phyloP scores from a whole-genome alignment of 2,888 invertebrate species.

The Oscheius sp. region DNA sequence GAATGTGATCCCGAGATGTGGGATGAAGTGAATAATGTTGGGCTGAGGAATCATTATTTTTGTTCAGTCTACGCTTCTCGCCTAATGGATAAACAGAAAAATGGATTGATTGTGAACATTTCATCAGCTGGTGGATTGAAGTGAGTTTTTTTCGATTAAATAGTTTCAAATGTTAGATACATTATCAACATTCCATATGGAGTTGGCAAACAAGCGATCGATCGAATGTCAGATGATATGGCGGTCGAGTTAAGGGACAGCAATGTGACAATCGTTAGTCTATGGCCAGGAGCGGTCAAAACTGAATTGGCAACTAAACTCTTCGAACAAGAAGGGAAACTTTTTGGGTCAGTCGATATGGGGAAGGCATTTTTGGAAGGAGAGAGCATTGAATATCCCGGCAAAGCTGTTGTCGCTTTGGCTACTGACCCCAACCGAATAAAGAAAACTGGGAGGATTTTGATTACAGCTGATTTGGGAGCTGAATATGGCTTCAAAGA shows the following conservation, averaged over 20 bases:
- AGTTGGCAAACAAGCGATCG: slow-evolving; percentile 73
- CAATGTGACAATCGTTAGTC: slow-evolving; percentile 70
- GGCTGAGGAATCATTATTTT: slow-evolving; percentile 72
- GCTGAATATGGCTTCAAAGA: slow-evolving; percentile 71
- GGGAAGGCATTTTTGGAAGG: slow-evolving; percentile 49
- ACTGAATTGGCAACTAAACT: slow-evolving; percentile 68
- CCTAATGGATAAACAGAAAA: slow-evolving; percentile 59
- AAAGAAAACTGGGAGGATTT: slow-evolving; percentile 70
- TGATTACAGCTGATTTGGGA: slow-evolving; percentile 70
- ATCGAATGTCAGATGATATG: slow-evolving; percentile 73
- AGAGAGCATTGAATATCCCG: slow-evolving; percentile 64
- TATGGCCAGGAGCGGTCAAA: slow-evolving; percentile 73
- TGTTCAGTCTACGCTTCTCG: slow-evolving; percentile 71
- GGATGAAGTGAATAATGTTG: slow-evolving; percentile 73
- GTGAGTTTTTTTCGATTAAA: not conserved
- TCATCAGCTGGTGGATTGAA: slow-evolving; percentile 72
- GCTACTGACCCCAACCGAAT: slow-evolving; percentile 69
- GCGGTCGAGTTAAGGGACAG: slow-evolving; percentile 70
- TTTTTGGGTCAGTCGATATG: slow-evolving; percentile 3
- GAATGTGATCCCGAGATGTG: slow-evolving; percentile 70
- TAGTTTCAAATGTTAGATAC: too few relatives aligned
- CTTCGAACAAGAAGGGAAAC: slow-evolving; percentile 12
- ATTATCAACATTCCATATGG: slow-evolving; percentile 73
- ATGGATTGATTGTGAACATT: slow-evolving; percentile 73
- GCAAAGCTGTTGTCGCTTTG: slow-evolving; percentile 63